Evolutionary conservation across 2,888 invertebrate species (phyloP).

Genomic region (Dysmachus trigonus): DNA sequence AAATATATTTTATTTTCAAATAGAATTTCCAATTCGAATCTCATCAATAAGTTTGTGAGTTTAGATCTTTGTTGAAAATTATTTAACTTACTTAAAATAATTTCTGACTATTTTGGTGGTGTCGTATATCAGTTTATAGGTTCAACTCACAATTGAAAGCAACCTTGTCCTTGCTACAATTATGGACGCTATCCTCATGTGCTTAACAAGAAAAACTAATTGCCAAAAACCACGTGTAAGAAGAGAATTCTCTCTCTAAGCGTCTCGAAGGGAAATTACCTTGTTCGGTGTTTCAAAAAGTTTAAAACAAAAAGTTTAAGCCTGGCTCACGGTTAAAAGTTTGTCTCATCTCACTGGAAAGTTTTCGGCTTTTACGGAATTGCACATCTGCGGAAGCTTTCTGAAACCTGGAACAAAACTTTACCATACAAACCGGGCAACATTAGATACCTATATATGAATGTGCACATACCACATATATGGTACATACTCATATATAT

Average conservation of each 20-base stretch:
- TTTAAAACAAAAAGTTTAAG: slow-evolving; percentile 39
- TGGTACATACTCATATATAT: too few relatives aligned
- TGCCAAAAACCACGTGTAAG: background rate
- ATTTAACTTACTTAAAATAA: too few relatives aligned
- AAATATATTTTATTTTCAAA: too few relatives aligned
- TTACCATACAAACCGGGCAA: background rate
- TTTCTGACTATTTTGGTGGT: too few relatives aligned
- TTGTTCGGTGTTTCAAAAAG: slow-evolving; percentile 30
- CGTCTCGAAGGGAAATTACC: slow-evolving; percentile 27
- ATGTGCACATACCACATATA: too few relatives aligned
- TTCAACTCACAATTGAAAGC: too few relatives aligned
- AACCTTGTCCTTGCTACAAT: background rate
- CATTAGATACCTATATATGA: background rate
- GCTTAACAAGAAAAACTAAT: slow-evolving; percentile 17
- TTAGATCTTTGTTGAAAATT: too few relatives aligned
- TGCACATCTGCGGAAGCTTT: slow-evolving; percentile 29
- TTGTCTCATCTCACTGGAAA: slow-evolving; percentile 33
- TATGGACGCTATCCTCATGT: background rate
- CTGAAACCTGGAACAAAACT: slow-evolving; percentile 8
- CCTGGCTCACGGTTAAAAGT: slow-evolving; percentile 33
- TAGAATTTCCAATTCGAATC: too few relatives aligned
- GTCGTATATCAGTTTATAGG: too few relatives aligned
- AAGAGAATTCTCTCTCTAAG: background rate
- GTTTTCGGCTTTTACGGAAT: slow-evolving; percentile 30
- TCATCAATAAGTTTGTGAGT: too few relatives aligned